These are phyloP conservation scores for Rhynchotus rufescens DNA, from an alignment of 2,797 vertebrate species.

Conservation along the genomic window DNA sequence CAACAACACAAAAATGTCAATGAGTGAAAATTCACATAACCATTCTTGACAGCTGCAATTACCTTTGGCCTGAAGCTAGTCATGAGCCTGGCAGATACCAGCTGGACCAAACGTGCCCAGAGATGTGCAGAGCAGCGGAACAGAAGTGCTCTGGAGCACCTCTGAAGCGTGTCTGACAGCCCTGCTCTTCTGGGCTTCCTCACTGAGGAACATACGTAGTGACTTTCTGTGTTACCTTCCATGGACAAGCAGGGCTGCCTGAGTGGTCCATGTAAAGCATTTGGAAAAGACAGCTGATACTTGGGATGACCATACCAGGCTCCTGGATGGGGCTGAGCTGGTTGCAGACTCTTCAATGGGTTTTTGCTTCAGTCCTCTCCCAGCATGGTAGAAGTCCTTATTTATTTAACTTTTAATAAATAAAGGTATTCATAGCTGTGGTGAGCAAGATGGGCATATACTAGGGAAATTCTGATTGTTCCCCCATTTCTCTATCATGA, in stretches of 20 bases:
- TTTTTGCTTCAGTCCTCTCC: neutral
- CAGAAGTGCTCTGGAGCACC: constrained; percentile 8
- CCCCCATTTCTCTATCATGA: neutral
- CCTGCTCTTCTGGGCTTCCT: neutral
- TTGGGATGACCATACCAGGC: neutral
- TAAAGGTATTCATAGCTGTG: neutral
- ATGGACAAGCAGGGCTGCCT: neutral
- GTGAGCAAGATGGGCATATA: neutral
- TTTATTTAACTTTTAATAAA: neutral
- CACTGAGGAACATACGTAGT: neutral
- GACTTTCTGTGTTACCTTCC: neutral
- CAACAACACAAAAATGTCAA: neutral
- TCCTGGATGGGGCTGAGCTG: neutral
- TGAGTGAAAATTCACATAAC: constrained; percentile 28
- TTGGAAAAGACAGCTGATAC: neutral
- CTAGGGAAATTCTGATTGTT: neutral
- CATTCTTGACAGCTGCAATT: constrained; percentile 41
- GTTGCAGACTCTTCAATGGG: neutral
- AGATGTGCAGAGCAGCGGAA: neutral
- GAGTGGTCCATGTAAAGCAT: neutral
- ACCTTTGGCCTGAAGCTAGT: constrained; percentile 35
- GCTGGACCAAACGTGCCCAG: neutral
- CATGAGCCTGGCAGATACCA: constrained; percentile 22
- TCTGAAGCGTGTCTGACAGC: neutral
- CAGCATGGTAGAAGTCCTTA: neutral